Evolutionary conservation across 2,888 invertebrate species (phyloP), one percentile per base, ranked within the genome.

Genomic region (Prosapia bicincta): DNA sequence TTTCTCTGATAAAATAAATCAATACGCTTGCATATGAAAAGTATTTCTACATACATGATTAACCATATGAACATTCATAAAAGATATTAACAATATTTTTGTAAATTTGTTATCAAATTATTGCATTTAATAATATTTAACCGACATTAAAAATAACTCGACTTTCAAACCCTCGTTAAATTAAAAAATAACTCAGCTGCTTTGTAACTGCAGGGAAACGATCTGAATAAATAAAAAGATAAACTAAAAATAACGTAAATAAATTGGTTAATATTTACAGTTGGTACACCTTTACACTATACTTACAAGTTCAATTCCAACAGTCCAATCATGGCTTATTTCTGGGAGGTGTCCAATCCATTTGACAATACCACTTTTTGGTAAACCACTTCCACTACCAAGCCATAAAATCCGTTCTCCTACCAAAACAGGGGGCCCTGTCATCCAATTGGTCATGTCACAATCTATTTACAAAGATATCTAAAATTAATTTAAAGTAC

Each of bases 221-320:
- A n/a, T n/a, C n/a, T n/a, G n/a, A n/a, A n/a, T n/a, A n/a, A n/a
- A n/a, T n/a, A n/a, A n/a, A n/a, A n/a, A n/a, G n/a, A n/a, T n/a
- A n/a, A n/a, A n/a, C 5, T 3, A 6, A 26, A 7, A 68, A 7
- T 68, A 68, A 6, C 23, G n/a, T n/a, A 68, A 28, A 66, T 13
- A 65, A 25, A 71, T 30, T 23, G 26, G 26, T n/a, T n/a, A n/a
- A n/a, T n/a, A n/a, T n/a, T n/a, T n/a, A 68, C 28, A n/a, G 24
- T 30, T n/a, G 69, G 69, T 69, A 69, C 26, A n/a, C n/a, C n/a
- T 71, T 7, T 15, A 54, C 10, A 5, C 32, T 38, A 23, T 71
- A 85, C 86, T 85, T 82, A 88, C 88, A 84, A 88, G 86, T 82
- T 88, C 87, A 2, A 89, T 85, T 26, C 89, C 88, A 72, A 88